Percentiles rank a stretch among this genome's conserved stretches.
phyloP scores from a whole-genome alignment of 2,797 vertebrate genomes.

The Acanthis flammea region DNA sequence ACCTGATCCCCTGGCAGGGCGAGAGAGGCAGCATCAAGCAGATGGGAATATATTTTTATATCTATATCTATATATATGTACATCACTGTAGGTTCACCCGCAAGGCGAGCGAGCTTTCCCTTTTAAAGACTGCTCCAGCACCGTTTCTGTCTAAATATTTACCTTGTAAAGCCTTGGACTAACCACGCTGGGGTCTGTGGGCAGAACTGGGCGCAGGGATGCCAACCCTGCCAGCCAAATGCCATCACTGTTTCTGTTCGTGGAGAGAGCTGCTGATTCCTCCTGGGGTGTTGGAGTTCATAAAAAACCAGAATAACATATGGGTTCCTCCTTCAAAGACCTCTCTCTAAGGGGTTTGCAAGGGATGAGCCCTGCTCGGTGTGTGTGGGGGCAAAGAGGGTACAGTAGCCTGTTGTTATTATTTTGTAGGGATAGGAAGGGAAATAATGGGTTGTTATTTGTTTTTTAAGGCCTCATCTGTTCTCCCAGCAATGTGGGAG shows the following conservation, averaged over 20 bases:
- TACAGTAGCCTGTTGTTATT: not conserved
- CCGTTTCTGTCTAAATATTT: not conserved
- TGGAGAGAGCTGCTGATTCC: not conserved
- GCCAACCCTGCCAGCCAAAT: not conserved
- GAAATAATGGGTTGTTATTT: not conserved
- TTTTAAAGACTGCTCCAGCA: not conserved
- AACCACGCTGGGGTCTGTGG: not conserved
- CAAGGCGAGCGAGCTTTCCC: not conserved
- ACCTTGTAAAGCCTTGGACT: not conserved
- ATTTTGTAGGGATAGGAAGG: not conserved
- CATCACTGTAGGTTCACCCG: not conserved
- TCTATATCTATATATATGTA: not conserved
- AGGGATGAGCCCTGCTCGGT: not conserved
- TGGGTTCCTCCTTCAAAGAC: not conserved
- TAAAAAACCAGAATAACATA: not conserved
- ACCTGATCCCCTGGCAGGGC: not conserved
- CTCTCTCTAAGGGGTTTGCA: not conserved
- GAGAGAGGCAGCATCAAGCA: not conserved
- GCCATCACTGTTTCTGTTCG: accelerated
- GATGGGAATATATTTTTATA: not conserved
- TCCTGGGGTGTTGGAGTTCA: not conserved
- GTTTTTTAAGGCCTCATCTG: conserved; percentile 17
- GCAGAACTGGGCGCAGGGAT: not conserved
- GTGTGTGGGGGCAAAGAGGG: not conserved
- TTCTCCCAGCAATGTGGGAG: not conserved